Evolutionary conservation across 2,888 invertebrate species (phyloP).

Genomic region (Acrocera orbiculus): DNA sequence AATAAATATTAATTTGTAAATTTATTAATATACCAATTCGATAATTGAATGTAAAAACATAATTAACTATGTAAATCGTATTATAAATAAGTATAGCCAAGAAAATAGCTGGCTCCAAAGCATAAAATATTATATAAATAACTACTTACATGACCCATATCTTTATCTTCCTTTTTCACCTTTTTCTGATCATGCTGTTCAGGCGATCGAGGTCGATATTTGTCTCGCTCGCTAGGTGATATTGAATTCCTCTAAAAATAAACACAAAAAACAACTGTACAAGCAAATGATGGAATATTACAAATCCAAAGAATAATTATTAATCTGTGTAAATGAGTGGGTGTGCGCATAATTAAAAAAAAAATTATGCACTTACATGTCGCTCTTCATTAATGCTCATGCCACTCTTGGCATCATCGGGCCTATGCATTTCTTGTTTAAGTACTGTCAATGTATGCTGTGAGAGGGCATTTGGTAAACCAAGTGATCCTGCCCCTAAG

Average conservation of each 20-base stretch:
- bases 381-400: conserved; percentile 24
- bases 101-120: too few species aligned
- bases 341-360: too few species aligned
- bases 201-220: conserved; percentile 65
- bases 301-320: too few species aligned
- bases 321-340: too few species aligned
- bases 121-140: too few species aligned
- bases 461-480: conserved; percentile 46
- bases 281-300: too few species aligned
- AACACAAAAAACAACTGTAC: too few species aligned
- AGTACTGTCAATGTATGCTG: conserved; percentile 62
- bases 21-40: too few species aligned
- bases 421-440: conserved; percentile 60
- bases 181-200: conserved; percentile 48
- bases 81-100: too few species aligned
- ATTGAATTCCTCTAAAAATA: conserved; percentile 59
- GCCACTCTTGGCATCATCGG: conserved; percentile 58
- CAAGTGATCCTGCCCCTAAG: conserved; percentile 41
- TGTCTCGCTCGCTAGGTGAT: conserved; percentile 60
- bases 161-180: conserved; percentile 69
- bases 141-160: conserved; percentile 56
- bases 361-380: conserved; percentile 18
- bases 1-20: too few species aligned
- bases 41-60: too few species aligned
- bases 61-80: too few species aligned